Percentiles rank a stretch among this genome's conserved stretches.
Conservation (phyloP, 1,140 invertebrate genomes). For the Drosophila pallidifrons region DNA sequence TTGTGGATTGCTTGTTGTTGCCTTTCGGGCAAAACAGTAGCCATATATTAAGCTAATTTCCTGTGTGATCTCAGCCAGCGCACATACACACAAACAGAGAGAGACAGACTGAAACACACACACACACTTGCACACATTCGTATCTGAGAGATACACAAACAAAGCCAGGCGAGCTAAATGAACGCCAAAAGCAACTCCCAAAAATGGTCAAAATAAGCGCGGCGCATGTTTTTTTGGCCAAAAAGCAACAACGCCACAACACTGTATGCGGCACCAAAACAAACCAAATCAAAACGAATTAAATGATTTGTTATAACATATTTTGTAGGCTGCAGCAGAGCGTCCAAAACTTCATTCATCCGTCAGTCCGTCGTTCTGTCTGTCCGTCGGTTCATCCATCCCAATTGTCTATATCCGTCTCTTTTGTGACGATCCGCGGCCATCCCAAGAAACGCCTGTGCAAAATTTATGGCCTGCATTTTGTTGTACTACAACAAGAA, state of each 20-base stretch:
- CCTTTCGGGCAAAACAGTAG: constrained; percentile 44
- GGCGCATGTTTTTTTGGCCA: constrained; percentile 65
- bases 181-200: constrained; percentile 57
- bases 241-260: constrained; percentile 18
- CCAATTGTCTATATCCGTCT: too few species aligned
- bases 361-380: background rate
- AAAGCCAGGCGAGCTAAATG: constrained; percentile 32
- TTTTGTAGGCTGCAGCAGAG: constrained; percentile 36
- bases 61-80: constrained; percentile 69
- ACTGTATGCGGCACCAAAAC: constrained; percentile 32
- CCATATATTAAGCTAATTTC: constrained; percentile 65
- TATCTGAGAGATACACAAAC: constrained; percentile 44
- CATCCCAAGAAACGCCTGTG: constrained; percentile 53
- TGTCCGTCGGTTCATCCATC: background rate
- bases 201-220: constrained; percentile 69
- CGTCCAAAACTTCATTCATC: background rate
- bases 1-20: constrained; percentile 32
- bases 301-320: constrained; percentile 52
- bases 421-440: constrained; percentile 21
- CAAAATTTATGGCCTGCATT: constrained; percentile 55
- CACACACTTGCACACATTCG: constrained; percentile 19
- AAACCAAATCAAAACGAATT: constrained; percentile 54
- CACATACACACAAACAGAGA: background rate
- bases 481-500: constrained; percentile 50
- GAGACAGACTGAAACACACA: background rate